Base-by-base conservation (phyloP, 64 coral and sea anemone species). In the Pocillopora damicornis region DNA sequence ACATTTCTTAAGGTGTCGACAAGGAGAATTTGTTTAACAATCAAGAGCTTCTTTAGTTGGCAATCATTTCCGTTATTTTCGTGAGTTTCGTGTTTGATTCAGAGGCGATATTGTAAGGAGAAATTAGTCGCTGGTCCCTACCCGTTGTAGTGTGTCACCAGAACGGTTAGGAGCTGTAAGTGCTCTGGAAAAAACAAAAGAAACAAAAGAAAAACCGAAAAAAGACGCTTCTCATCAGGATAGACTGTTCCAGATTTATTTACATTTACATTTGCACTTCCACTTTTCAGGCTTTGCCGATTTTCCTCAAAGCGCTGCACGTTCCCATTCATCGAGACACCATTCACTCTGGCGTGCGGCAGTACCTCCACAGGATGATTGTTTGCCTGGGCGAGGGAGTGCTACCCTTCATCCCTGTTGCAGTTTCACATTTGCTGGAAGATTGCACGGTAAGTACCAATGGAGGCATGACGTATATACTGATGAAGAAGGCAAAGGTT, bases 301-400 rank as follows among this genome's bases (percentile, higher is more conserved):
- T 99, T 58, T 99, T 99, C 62, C 87, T 99, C 61, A 86, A 80
- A 13, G 97, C 93, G 10, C 34, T 99, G 20, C 95, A 84, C 1
- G 86, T 92, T 18, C 97, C 90, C 79, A 62, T 99, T 16, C 97
- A 99, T 73, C 88, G 93, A 15, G 97, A 99, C 38, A 86, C 92
- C 13, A 95, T 99, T 17, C 97, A 99, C 83, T 95, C 93, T 71
- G 97, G 97, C 13, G 91, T 99, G 58, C 79, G 97, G 0, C 97
- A 99, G 36, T 99, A 99, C 59, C 88, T 99, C 9, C 97, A 99
- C 45, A 78, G 97, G 26, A 99, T 99, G 97, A 91, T 99, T 58
- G 86, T 99, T 1, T 99, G 97, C 75, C 86, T 99, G 59, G 97
- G 97, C 38, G 87, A 92, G 75, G 97, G 90, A 58, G 93, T 99